Evolutionary conservation across 2,113 vertebrate genomes (phyloP).

Genomic region (Perccottus glenii): DNA sequence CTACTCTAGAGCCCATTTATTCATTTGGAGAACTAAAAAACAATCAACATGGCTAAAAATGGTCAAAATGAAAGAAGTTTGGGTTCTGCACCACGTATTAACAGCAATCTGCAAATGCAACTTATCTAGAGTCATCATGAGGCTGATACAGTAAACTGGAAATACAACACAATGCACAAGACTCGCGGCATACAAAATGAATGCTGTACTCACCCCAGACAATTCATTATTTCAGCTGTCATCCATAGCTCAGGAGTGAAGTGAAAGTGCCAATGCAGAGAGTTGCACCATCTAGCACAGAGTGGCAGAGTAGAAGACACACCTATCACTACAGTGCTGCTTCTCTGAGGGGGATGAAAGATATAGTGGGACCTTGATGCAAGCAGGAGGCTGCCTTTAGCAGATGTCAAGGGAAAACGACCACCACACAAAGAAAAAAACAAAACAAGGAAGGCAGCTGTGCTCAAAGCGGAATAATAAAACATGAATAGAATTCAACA

Average conservation of each 20-base stretch:
- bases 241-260: constrained; percentile 59
- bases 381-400: constrained; percentile 67
- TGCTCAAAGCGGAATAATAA: constrained; percentile 71
- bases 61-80: too few species aligned
- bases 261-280: background rate
- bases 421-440: constrained; percentile 52
- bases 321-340: constrained; percentile 20
- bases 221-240: constrained; percentile 82
- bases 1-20: background rate
- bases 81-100: too few species aligned
- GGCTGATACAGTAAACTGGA: background rate
- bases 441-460: constrained; percentile 48
- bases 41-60: too few species aligned
- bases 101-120: background rate
- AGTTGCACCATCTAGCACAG: constrained; percentile 14
- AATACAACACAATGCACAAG: background rate
- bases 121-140: background rate
- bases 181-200: background rate
- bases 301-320: constrained; percentile 12
- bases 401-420: constrained; percentile 72
- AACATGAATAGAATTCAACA: constrained; percentile 60
- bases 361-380: constrained; percentile 39
- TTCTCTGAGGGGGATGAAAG: constrained; percentile 22
- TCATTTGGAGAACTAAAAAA: background rate
- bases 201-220: constrained; percentile 84